Conservation (phyloP, 2,888 invertebrate genomes). For the Drosophila macrospina region DNA sequence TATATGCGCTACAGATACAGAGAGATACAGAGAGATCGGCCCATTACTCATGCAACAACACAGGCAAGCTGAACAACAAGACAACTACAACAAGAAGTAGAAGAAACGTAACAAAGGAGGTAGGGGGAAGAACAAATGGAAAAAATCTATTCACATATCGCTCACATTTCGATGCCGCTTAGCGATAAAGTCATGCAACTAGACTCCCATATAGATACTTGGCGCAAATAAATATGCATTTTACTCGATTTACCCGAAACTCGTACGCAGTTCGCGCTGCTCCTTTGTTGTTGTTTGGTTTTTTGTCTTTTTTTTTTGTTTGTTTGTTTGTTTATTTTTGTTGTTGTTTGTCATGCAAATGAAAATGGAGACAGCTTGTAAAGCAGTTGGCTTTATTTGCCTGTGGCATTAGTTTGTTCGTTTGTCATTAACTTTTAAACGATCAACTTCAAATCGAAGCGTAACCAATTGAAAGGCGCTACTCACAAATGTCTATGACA, state of each 20-base stretch:
- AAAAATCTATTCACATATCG: conserved; percentile 68
- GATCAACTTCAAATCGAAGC: conserved; percentile 15
- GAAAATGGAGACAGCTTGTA: conserved; percentile 61
- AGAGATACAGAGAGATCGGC: conserved; percentile 26
- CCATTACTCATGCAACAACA: conserved; percentile 73
- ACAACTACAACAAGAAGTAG: conserved; percentile 2
- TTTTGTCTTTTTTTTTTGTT: conserved; percentile 32
- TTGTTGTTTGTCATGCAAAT: conserved; percentile 57
- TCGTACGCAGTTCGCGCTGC: conserved; percentile 12
- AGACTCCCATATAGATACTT: conserved; percentile 60
- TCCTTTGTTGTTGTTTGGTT: conserved; percentile 24
- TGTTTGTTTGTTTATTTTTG: conserved; percentile 32
- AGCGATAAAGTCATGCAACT: conserved; percentile 63
- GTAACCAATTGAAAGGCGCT: not conserved
- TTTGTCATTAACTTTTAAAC: conserved; percentile 27
- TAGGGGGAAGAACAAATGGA: conserved; percentile 48
- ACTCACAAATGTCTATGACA: not conserved
- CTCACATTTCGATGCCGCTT: conserved; percentile 75
- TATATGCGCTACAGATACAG: conserved; percentile 70
- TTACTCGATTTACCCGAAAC: conserved; percentile 48
- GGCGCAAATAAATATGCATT: conserved; percentile 79
- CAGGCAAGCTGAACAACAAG: conserved; percentile 7
- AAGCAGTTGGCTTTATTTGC: conserved; percentile 53
- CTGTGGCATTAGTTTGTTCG: conserved; percentile 27
- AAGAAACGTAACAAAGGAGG: conserved; percentile 2